These are phyloP conservation scores for Chiridota heheva DNA, from an alignment of 35 echinoderm and acorn worm species.

Conservation along the genomic window DNA sequence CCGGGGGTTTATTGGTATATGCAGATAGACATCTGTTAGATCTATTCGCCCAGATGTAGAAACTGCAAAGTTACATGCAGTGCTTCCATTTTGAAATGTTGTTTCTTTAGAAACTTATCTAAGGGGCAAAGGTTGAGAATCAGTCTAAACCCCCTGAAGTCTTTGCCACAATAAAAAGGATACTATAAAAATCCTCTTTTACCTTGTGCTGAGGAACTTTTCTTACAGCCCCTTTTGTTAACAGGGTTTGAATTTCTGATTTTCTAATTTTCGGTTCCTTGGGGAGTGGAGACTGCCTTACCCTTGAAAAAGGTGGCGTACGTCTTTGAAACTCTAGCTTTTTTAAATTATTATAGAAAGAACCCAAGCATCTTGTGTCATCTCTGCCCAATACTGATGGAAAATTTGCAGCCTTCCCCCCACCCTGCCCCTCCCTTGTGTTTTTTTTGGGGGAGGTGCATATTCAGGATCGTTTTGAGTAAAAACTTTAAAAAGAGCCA, in stretches of 20 bases:
- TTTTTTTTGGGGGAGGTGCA: neutral
- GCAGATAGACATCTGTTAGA: slow-evolving; percentile 12
- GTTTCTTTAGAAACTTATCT: neutral
- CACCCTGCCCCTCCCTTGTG: neutral
- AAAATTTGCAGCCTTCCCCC: neutral
- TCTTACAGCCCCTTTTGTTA: neutral
- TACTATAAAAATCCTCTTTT: neutral
- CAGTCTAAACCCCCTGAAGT: slow-evolving; percentile 11
- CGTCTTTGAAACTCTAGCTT: slow-evolving; percentile 1
- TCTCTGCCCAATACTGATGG: neutral
- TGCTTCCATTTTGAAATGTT: slow-evolving; percentile 4
- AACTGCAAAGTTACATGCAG: neutral
- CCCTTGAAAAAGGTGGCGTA: neutral
- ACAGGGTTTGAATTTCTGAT: neutral
- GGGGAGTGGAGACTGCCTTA: neutral
- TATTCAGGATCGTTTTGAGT: neutral
- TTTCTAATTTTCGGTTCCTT: neutral
- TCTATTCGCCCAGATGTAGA: slow-evolving; percentile 4
- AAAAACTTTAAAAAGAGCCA: neutral
- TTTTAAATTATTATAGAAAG: neutral
- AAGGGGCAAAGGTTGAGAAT: slow-evolving; percentile 13
- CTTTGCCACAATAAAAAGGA: slow-evolving; percentile 1
- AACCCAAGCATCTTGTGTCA: slow-evolving; percentile 4
- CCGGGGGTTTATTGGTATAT: neutral
- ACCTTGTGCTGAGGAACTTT: neutral